phyloP scores from a whole-genome alignment of 2,113 vertebrate genomes.

The Tenrec ecaudatus region DNA sequence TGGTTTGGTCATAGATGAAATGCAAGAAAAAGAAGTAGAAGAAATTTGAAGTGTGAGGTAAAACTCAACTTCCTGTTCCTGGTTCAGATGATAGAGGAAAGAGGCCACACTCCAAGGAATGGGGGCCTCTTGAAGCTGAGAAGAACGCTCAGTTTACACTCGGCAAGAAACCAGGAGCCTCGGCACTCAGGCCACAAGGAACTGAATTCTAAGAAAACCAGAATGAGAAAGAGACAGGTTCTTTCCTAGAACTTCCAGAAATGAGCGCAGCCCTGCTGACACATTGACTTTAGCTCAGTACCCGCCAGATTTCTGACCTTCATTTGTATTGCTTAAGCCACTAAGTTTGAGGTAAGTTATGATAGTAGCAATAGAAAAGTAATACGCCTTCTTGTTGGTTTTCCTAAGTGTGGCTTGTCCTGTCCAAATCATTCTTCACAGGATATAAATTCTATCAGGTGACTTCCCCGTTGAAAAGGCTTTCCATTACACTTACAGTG shows the following conservation, averaged over 20 bases:
- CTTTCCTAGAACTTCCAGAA: not conserved
- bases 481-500: conserved; percentile 13
- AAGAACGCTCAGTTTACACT: not conserved
- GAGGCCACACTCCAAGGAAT: not conserved
- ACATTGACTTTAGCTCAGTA: not conserved
- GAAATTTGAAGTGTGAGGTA: not conserved
- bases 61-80: not conserved
- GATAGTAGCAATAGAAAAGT: conserved; percentile 1
- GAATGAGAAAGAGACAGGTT: too few relatives aligned
- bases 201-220: too few relatives aligned
- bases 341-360: too few relatives aligned
- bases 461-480: conserved; percentile 7
- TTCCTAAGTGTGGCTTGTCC: not conserved
- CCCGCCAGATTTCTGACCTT: too few relatives aligned
- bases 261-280: not conserved
- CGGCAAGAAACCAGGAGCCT: not conserved
- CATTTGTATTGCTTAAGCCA: too few relatives aligned
- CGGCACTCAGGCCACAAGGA: not conserved
- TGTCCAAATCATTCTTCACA: not conserved
- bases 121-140: not conserved
- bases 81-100: conserved; percentile 10
- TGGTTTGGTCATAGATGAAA: conserved; percentile 4
- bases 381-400: not conserved
- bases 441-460: not conserved
- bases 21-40: not conserved